Evolutionary conservation across 2,888 invertebrate genomes (phyloP), one percentile per base, ranked within the genome.

Genomic region (Invenusta paracnida): DNA sequence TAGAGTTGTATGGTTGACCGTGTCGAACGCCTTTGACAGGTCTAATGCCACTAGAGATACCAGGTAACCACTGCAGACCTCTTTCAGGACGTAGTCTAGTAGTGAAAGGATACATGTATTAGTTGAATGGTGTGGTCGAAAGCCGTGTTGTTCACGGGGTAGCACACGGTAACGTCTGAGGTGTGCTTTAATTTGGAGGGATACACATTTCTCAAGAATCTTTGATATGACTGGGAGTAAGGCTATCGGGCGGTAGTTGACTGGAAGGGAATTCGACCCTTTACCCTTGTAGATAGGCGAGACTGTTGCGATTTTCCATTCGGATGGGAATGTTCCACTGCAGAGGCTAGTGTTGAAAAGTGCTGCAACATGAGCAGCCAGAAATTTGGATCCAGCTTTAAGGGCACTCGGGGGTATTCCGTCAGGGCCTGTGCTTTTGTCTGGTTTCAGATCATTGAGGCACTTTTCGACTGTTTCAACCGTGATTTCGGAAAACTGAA

Each of bases 21-120:
- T 73, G 73, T 73, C 73, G 25, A 73, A 73, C 25, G 73, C 73
- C 73, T 73, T 73, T 73, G 73, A 73, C 17, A 73, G 27, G 25
- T 73, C 73, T 23, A 73, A 23, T 73, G 73, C 73, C 73, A 73
- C 73, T 23, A 73, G 25, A 73, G 73, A 73, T 73, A 73, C 17
- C 73, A 73, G 11, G 25, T 73, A 5, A n/a, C 73, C 27, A 73
- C 25, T 73, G 73, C 25, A n/a, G 25, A n/a, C 48, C 48, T 48
- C 48, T 48, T 48, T 48, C 48, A 48, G 48, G 17, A 48, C 48
- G 48, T 48, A 48, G 48, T 48, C 48, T 48, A 48, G 48, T 48
- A 48, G 48, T 48, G 48, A 48, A 48, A 48, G 48, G 48, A 48
- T 48, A 48, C 48, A 48, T 48, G 48, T 48, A 5, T 17, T 48